Evolutionary conservation across 64 coral and sea anemone species (phyloP), one percentile per base, ranked within the genome.

Genomic region (Orbicella faveolata): DNA sequence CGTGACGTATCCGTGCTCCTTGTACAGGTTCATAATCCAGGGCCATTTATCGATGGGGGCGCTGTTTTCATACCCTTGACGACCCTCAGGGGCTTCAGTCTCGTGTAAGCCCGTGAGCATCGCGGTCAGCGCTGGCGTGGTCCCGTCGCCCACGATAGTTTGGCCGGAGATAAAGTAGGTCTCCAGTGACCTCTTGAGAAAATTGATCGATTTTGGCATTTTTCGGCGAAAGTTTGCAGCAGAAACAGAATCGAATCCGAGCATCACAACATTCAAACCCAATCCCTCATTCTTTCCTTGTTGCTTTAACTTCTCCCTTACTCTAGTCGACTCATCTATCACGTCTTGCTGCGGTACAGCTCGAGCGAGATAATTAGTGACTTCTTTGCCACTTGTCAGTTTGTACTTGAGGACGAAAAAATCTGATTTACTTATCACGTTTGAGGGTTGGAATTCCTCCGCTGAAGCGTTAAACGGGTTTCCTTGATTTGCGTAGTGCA

Each of bases 191-290:
- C 75, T 86, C 64, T 80, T 92, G 26, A 98, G 35, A 82, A 80
- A 98, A 13, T 73, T n/a, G 36, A 92, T 80, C 14, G 90, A 87
- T 75, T 86, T 87, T 3, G 92, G 85, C 73, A 98, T 89, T 21
- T 86, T 90, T 64, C 96, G 88, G 53, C 88, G 77, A 57, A 96
- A 96, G 23, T 89, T 88, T 36, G 94, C 90, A 52, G 87, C 86
- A 6, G 94, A 96, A 70, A 93, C 79, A 11, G 94, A 96, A 63
- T 96, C 94, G 63, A 96, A 87, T 18, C 94, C 94, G 66, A 96
- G 41, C 57, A 93, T 87, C 64, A 96, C 86, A 14, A 96, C 89
- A 62, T 93, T 96, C 4, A 96, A 23, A 23, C 81, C 81, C 44
- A 96, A 37, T 7, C 87, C 87, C 53, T 53, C 53, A 61, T 52